Conservation (phyloP, 2,797 vertebrate species). For the Anas georgica region DNA sequence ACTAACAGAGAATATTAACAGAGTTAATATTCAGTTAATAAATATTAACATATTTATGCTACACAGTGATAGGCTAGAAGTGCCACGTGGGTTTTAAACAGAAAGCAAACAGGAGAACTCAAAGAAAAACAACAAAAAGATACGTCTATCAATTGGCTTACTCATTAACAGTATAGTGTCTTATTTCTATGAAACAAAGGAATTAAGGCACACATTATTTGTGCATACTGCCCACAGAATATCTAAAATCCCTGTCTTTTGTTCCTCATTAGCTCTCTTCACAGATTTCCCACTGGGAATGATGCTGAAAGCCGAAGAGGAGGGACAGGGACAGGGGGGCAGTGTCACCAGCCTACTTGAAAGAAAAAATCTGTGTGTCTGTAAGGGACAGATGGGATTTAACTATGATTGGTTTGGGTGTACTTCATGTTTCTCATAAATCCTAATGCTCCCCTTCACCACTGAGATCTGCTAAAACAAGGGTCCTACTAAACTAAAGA, state of each 20-base stretch:
- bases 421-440: constrained; percentile 4
- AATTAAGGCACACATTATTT: constrained; percentile 38
- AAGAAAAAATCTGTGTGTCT: background rate
- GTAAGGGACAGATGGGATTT: constrained; percentile 1
- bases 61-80: background rate
- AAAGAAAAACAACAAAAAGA: background rate
- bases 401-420: background rate
- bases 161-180: constrained; percentile 53
- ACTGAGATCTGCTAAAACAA: background rate
- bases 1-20: background rate
- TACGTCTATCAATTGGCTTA: constrained; percentile 25
- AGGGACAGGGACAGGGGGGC: background rate
- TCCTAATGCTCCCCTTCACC: background rate
- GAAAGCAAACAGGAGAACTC: background rate
- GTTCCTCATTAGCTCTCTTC: constrained; percentile 22
- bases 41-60: background rate
- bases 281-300: constrained; percentile 38
- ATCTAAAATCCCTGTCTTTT: constrained; percentile 24
- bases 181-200: constrained; percentile 45
- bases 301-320: background rate
- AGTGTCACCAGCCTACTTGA: constrained; percentile 22
- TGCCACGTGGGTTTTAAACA: background rate
- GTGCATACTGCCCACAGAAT: background rate
- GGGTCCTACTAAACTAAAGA: background rate
- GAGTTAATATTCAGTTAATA: too few species aligned